Conservation (phyloP, 2,113 vertebrate genomes). For the Dromaius novaehollandiae region DNA sequence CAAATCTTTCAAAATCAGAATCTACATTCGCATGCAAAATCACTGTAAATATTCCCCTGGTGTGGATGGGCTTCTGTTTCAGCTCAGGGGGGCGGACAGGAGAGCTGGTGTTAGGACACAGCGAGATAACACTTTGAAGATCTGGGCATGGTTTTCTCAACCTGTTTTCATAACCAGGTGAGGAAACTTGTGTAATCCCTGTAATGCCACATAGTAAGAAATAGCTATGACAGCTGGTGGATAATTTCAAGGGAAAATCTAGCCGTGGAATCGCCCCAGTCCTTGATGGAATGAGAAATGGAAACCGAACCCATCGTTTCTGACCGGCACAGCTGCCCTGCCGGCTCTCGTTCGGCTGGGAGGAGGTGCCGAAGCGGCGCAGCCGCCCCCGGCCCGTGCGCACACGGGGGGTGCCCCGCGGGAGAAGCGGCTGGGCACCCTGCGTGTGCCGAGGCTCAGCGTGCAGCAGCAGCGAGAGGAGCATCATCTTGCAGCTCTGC, state of each 20-base stretch:
- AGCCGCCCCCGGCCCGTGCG: too few relatives aligned
- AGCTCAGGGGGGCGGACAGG: background rate
- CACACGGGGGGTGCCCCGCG: too few relatives aligned
- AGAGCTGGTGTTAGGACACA: background rate
- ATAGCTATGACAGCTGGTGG: background rate
- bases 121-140: background rate
- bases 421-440: background rate
- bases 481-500: background rate
- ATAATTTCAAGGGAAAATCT: background rate
- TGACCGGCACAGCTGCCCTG: background rate
- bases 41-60: background rate
- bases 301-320: background rate
- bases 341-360: background rate
- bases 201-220: fast-evolving
- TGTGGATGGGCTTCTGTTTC: background rate
- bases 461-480: background rate
- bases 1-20: background rate
- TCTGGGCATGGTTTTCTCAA: background rate
- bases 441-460: fast-evolving
- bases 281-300: background rate
- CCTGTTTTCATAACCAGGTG: background rate
- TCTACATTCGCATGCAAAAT: background rate
- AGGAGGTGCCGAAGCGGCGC: background rate
- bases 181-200: background rate
- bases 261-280: background rate